Conservation (phyloP, 2,797 vertebrate genomes). For the Acanthurus leucopareius region DNA sequence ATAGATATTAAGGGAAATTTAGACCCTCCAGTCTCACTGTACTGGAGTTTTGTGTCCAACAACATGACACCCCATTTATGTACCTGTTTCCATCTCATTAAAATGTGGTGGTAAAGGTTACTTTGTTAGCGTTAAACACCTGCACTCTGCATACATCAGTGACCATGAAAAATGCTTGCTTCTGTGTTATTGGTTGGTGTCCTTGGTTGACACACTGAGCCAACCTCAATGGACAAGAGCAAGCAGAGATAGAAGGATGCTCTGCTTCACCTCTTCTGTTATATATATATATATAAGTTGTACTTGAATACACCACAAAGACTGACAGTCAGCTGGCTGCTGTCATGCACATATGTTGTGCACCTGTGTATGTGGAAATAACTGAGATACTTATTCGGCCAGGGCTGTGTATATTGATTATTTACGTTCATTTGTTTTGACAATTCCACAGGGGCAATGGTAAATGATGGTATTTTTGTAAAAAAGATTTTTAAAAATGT, state of each 20-base stretch:
- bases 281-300: too few species aligned
- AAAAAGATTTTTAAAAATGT: too few species aligned
- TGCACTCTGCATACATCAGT: not conserved
- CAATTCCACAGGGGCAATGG: too few species aligned
- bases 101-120: not conserved
- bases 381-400: too few species aligned
- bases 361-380: slow-evolving; percentile 7
- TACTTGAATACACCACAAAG: slow-evolving; percentile 9
- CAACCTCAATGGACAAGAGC: not conserved
- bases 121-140: not conserved
- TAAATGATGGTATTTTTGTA: too few species aligned
- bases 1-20: not conserved
- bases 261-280: not conserved
- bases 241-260: not conserved
- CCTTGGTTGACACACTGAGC: slow-evolving; percentile 11
- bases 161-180: not conserved
- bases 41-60: slow-evolving; percentile 1
- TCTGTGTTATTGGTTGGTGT: too few species aligned
- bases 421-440: too few species aligned
- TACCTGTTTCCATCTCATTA: not conserved
- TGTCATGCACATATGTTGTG: slow-evolving; percentile 12
- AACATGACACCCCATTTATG: not conserved
- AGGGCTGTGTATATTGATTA: too few species aligned
- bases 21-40: not conserved
- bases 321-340: slow-evolving; percentile 3